Conservation (phyloP, 2,113 vertebrate species). For the Podocnemis expansa region DNA sequence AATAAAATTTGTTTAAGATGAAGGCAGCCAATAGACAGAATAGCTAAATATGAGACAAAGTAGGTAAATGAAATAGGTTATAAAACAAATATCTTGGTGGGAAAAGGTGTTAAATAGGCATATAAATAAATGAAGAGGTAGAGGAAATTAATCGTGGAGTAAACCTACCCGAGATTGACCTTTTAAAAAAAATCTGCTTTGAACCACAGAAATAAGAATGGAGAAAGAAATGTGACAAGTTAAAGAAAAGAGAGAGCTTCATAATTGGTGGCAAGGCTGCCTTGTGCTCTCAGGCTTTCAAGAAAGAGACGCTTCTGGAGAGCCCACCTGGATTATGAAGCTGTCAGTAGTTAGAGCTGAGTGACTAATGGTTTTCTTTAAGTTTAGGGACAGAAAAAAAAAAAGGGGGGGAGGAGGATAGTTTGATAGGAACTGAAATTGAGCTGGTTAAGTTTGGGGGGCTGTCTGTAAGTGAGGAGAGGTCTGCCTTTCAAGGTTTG, state of each 20-base stretch:
- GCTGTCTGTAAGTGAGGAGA: no score
- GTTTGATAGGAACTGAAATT: no score
- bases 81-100: background rate
- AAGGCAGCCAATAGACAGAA: background rate
- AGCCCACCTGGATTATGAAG: background rate
- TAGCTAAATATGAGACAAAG: background rate
- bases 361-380: no score
- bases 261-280: rapidly evolving
- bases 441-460: no score
- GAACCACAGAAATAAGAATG: background rate
- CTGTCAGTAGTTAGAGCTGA: rapidly evolving
- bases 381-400: no score
- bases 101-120: background rate
- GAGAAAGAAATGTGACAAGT: background rate
- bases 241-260: background rate
- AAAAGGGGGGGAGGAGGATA: no score
- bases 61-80: background rate
- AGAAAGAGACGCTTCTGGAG: background rate
- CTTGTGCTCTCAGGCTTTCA: background rate
- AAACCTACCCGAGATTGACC: background rate
- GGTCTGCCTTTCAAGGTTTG: no score
- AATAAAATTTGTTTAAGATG: background rate
- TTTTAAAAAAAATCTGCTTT: background rate
- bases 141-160: background rate
- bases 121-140: background rate